Base-by-base conservation (phyloP, 2,888 invertebrate genomes). In the Boloria euphrosyne region DNA sequence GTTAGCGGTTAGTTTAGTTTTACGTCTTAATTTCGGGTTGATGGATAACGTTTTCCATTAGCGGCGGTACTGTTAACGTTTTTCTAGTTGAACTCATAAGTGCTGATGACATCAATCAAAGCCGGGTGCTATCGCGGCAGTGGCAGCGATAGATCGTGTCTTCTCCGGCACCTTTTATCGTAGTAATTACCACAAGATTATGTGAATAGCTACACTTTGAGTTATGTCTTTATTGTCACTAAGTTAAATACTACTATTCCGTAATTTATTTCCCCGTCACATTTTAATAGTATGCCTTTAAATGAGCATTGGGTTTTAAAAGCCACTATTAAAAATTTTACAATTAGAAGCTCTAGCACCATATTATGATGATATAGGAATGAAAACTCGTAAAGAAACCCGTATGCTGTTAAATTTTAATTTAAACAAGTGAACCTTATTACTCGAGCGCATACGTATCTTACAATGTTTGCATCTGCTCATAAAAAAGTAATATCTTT, bases 21-120 rank as follows among this genome's bases (percentile, higher is more conserved):
- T 75, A 75, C 79, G 74, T 82, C 82, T 85, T 83, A 84, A 87
- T 87, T 87, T 85, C 74, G 80, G 79, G 82, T 86, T 87, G 85
- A 87, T 84, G 83, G 82, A 87, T 88, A 82, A 85, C 84, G 80
- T 80, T 80, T 79, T 83, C 88, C 86, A 89, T 89, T 89, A 89
- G 81, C 77, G 82, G 76, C 76, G 78, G 81, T 82, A 83, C 82
- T 86, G 86, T 89, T 86, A 86, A 88, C 87, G 86, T 83, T 74
- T 70, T 67, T 80, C 80, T 84, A 84, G 83, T 78, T 75, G 76
- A 76, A 77, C 77, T 79, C 77, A 71, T 85, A 84, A 87, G 86
- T 85, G 85, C 82, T 83, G 80, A 80, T 83, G 83, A 80, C 82
- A 87, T 88, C 86, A 84, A 86, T 90, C 88, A 86, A 80, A 68